These are phyloP conservation scores for Toxonevra muliebris DNA, from an alignment of 2,888 invertebrate genomes.

Conservation along the genomic window DNA sequence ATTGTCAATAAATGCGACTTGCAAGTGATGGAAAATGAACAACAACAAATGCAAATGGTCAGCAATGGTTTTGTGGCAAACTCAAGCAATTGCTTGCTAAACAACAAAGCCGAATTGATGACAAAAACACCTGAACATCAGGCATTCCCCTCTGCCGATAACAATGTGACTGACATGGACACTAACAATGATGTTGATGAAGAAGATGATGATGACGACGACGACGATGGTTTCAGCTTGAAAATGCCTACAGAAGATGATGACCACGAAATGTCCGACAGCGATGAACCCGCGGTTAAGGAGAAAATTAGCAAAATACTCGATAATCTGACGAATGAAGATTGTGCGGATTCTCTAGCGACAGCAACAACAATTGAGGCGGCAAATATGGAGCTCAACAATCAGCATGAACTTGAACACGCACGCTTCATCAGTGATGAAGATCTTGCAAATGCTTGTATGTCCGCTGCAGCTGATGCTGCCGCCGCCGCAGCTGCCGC, in stretches of 20 bases:
- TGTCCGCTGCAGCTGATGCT: neutral
- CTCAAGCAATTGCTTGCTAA: slow-evolving; percentile 34
- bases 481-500: slow-evolving; percentile 1
- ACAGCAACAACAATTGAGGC: slow-evolving; percentile 51
- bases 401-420: slow-evolving; percentile 41
- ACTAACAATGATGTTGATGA: slow-evolving; percentile 37
- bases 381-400: slow-evolving; percentile 38
- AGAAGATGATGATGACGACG: slow-evolving; percentile 53
- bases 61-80: slow-evolving; percentile 2
- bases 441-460: neutral
- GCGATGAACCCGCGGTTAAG: slow-evolving; percentile 59
- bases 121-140: neutral
- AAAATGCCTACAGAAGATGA: slow-evolving; percentile 58
- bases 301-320: slow-evolving; percentile 62
- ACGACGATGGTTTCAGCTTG: slow-evolving; percentile 59
- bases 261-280: slow-evolving; percentile 58
- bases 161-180: slow-evolving; percentile 17
- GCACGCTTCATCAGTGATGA: neutral
- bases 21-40: slow-evolving; percentile 48
- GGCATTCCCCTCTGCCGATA: neutral
- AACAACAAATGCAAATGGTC: slow-evolving; percentile 26
- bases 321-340: slow-evolving; percentile 61
- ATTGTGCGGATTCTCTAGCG: slow-evolving; percentile 55
- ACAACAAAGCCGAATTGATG: too few relatives aligned
- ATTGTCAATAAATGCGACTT: slow-evolving; percentile 39